phyloP scores from a whole-genome alignment of 2,797 vertebrate genomes.

The Sparus aurata region DNA sequence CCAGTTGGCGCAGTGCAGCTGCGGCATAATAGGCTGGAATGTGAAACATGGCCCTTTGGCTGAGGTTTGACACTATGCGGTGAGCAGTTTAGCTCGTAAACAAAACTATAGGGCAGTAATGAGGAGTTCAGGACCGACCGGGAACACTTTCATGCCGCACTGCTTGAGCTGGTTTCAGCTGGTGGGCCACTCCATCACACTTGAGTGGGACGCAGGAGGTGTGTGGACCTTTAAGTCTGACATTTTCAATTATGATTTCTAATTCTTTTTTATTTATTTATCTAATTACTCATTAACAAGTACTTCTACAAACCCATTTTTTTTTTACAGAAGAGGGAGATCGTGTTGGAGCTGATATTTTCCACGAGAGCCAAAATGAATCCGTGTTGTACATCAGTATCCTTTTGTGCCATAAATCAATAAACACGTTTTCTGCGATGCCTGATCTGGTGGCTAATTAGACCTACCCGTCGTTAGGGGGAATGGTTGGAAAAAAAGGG shows the following conservation, averaged over 20 bases:
- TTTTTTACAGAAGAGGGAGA: background rate
- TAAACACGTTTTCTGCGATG: background rate
- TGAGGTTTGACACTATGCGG: slow-evolving; percentile 69
- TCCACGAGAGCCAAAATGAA: background rate
- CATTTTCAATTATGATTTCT: background rate
- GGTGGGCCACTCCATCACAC: slow-evolving; percentile 36
- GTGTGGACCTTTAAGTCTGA: slow-evolving; percentile 25
- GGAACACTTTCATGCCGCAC: slow-evolving; percentile 44
- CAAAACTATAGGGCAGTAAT: slow-evolving; percentile 67
- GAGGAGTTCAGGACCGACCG: slow-evolving; percentile 41
- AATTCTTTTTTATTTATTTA: too few species aligned
- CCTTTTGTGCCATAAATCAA: background rate
- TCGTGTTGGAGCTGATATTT: background rate
- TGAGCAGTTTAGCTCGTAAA: slow-evolving; percentile 66
- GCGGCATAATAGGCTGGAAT: slow-evolving; percentile 71
- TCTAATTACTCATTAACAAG: too few species aligned
- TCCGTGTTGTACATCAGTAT: background rate
- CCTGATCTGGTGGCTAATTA: background rate
- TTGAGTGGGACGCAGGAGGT: slow-evolving; percentile 13
- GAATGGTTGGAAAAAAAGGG: background rate
- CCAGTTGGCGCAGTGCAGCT: slow-evolving; percentile 59
- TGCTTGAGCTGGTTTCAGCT: slow-evolving; percentile 32
- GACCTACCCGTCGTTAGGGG: background rate
- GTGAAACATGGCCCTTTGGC: slow-evolving; percentile 74
- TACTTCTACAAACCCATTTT: background rate